phyloP scores from a whole-genome alignment of 2,113 vertebrate species.

The Peromyscus californicus region DNA sequence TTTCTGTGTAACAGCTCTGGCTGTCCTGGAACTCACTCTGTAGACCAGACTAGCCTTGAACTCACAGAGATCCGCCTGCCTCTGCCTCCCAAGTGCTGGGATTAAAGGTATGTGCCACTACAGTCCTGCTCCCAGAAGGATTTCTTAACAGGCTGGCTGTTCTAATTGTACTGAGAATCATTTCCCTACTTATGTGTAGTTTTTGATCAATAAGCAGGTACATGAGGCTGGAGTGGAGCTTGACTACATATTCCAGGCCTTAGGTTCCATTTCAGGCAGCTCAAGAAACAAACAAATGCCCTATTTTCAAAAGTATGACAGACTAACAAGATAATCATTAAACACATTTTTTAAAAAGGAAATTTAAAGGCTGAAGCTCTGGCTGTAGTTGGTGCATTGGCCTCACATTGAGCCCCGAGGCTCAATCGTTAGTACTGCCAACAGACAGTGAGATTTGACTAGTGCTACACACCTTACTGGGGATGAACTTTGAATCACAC shows the following conservation, averaged over 20 bases:
- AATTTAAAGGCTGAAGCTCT: too few relatives aligned
- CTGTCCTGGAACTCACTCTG: not conserved
- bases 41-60: not conserved
- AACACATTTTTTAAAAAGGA: not conserved
- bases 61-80: not conserved
- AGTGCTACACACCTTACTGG: not conserved
- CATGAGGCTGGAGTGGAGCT: too few relatives aligned
- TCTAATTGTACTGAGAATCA: not conserved
- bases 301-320: not conserved
- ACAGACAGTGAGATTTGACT: not conserved
- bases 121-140: not conserved
- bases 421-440: not conserved
- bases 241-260: not conserved
- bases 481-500: not conserved
- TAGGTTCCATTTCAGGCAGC: not conserved
- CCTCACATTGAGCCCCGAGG: not conserved
- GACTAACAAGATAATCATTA: not conserved
- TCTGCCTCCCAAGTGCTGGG: not conserved
- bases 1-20: not conserved
- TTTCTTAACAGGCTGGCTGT: not conserved
- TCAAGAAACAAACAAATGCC: not conserved
- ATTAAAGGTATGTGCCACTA: not conserved
- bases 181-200: not conserved
- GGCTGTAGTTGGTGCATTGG: not conserved
- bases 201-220: not conserved